These are phyloP conservation scores for Cataglyphis rosenhaueri DNA, from an alignment of 2,888 invertebrate species.

Conservation along the genomic window DNA sequence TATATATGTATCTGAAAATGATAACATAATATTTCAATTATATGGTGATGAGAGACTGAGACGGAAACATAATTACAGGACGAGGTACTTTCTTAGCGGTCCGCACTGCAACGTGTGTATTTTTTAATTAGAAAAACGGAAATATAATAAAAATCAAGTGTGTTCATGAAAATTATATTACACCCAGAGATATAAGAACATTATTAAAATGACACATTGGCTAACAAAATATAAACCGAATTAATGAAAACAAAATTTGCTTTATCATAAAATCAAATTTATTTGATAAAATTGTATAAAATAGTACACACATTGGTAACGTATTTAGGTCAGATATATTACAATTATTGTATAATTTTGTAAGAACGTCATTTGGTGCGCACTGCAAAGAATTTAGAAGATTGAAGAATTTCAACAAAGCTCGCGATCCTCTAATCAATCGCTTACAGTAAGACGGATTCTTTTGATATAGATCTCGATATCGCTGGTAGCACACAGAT, in stretches of 20 bases:
- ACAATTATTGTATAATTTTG: background rate
- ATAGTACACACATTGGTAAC: background rate
- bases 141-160: background rate
- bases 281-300: background rate
- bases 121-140: background rate
- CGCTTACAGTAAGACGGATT: conserved; percentile 20
- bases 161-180: conserved; percentile 9
- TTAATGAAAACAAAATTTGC: conserved; percentile 1
- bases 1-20: conserved; percentile 43
- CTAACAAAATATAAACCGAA: background rate
- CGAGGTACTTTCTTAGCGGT: conserved; percentile 7
- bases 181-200: background rate
- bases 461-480: conserved; percentile 50
- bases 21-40: conserved; percentile 31
- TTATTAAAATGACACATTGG: background rate
- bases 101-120: conserved; percentile 15
- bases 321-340: background rate
- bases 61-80: background rate
- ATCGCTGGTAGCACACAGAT: conserved; percentile 41
- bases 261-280: conserved; percentile 11
- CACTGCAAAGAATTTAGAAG: conserved; percentile 33
- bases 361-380: conserved; percentile 25
- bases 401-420: background rate
- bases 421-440: conserved; percentile 19
- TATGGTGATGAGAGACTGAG: conserved; percentile 13